Conservation (phyloP, 2,888 invertebrate species). For the Rambutsinella grinnellia region DNA sequence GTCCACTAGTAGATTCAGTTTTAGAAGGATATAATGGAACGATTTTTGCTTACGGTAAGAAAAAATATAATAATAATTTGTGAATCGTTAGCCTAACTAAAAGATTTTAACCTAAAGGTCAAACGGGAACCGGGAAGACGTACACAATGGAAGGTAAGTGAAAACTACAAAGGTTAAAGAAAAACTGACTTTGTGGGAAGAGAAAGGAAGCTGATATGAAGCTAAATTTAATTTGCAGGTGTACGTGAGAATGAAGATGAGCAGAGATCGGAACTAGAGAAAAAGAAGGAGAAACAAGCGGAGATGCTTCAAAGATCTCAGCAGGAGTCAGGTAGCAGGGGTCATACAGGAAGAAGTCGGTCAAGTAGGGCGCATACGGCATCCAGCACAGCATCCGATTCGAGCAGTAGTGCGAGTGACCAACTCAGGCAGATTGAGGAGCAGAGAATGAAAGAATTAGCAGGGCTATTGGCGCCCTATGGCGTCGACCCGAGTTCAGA, state of each 20-base stretch:
- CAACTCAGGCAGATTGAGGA: constrained; percentile 57
- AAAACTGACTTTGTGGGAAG: background rate
- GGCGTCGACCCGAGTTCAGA: constrained; percentile 63
- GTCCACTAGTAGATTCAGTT: constrained; percentile 94
- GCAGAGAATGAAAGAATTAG: constrained; percentile 61
- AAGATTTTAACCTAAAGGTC: too few relatives aligned
- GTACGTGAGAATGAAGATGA: constrained; percentile 76
- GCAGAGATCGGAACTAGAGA: constrained; percentile 89
- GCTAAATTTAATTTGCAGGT: constrained; percentile 71
- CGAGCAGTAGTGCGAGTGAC: constrained; percentile 45
- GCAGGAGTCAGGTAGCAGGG: constrained; percentile 29
- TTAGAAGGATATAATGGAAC: constrained; percentile 99
- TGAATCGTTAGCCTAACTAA: too few relatives aligned
- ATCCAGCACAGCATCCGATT: constrained; percentile 48
- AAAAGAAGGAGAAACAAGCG: constrained; percentile 72
- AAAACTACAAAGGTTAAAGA: background rate
- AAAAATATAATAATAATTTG: background rate
- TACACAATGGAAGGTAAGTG: constrained; percentile 77
- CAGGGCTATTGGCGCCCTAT: constrained; percentile 60
- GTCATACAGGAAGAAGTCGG: constrained; percentile 29
- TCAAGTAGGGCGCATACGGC: constrained; percentile 43
- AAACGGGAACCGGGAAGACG: constrained; percentile 95
- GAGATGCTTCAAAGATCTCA: constrained; percentile 48
- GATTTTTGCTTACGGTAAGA: constrained; percentile 94
- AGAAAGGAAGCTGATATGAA: constrained; percentile 8